These are phyloP conservation scores for Myzus persicae DNA, from an alignment of 1,140 invertebrate genomes.

Conservation along the genomic window DNA sequence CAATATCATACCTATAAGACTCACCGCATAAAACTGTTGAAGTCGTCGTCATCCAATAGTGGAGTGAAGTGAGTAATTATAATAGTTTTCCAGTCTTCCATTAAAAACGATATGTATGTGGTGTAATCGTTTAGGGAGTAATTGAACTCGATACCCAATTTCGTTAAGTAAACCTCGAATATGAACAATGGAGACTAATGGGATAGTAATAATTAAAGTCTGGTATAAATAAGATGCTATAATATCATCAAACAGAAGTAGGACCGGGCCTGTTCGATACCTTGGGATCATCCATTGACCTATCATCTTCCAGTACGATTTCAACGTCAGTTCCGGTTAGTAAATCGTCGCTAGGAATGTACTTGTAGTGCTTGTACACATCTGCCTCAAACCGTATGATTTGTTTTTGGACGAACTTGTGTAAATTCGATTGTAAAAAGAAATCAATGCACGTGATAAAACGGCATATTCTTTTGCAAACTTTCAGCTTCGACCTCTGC, in stretches of 20 bases:
- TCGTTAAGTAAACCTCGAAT: neutral
- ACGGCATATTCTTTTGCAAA: neutral
- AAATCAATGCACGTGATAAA: constrained; percentile 25
- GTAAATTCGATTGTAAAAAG: constrained; percentile 13
- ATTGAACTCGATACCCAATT: neutral
- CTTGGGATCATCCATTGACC: constrained; percentile 3
- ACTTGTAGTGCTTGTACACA: neutral
- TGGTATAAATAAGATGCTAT: neutral
- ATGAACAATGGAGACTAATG: constrained; percentile 17
- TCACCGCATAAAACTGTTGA: neutral
- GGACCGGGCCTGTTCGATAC: neutral
- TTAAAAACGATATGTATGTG: constrained; percentile 5
- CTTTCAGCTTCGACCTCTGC: constrained; percentile 17
- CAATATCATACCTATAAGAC: neutral
- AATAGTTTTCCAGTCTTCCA: constrained; percentile 32
- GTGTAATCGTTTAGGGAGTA: neutral
- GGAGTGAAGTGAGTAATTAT: neutral
- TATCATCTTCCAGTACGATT: neutral
- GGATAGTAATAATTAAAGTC: neutral
- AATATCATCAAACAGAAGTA: neutral
- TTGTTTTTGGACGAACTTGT: constrained; percentile 37
- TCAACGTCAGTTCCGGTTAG: neutral
- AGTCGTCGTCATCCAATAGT: neutral
- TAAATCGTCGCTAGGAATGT: constrained; percentile 6
- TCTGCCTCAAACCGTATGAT: neutral